These are phyloP conservation scores for Harpagoxenus sublaevis DNA, from an alignment of 2,888 invertebrate genomes.

Conservation along the genomic window DNA sequence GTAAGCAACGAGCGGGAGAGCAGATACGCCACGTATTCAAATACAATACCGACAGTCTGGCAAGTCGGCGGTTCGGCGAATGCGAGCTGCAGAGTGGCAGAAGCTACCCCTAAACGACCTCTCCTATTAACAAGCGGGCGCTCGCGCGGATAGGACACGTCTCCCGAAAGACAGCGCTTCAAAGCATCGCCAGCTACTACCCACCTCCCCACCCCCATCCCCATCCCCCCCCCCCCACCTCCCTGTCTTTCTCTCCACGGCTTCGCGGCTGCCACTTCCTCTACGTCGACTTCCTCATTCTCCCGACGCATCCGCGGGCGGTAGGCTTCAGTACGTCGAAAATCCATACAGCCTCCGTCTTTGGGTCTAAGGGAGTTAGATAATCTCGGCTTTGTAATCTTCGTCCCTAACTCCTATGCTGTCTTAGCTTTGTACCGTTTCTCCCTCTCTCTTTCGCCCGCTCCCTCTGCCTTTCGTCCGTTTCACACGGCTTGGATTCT, in stretches of 20 bases:
- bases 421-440: conserved; percentile 33
- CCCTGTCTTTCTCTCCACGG: conserved; percentile 45
- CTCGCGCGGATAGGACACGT: conserved; percentile 81
- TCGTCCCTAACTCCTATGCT: conserved; percentile 68
- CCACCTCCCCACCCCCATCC: conserved; percentile 32
- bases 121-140: conserved; percentile 83
- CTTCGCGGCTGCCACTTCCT: conserved; percentile 52
- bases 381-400: conserved; percentile 83
- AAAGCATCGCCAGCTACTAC: conserved; percentile 72
- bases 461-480: conserved; percentile 10
- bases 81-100: conserved; percentile 65
- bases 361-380: conserved; percentile 78
- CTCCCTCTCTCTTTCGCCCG: conserved; percentile 15
- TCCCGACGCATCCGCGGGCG: conserved; percentile 51
- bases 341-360: conserved; percentile 75
- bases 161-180: conserved; percentile 81
- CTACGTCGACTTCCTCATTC: conserved; percentile 39
- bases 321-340: conserved; percentile 66
- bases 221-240: conserved; percentile 35
- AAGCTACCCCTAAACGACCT: conserved; percentile 78
- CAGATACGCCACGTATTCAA: conserved; percentile 85
- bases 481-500: conserved; percentile 66
- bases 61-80: conserved; percentile 76
- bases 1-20: conserved; percentile 68
- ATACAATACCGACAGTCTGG: conserved; percentile 83